Base-by-base conservation (phyloP, 2,888 invertebrate genomes). In the Anagyrus pseudococci region DNA sequence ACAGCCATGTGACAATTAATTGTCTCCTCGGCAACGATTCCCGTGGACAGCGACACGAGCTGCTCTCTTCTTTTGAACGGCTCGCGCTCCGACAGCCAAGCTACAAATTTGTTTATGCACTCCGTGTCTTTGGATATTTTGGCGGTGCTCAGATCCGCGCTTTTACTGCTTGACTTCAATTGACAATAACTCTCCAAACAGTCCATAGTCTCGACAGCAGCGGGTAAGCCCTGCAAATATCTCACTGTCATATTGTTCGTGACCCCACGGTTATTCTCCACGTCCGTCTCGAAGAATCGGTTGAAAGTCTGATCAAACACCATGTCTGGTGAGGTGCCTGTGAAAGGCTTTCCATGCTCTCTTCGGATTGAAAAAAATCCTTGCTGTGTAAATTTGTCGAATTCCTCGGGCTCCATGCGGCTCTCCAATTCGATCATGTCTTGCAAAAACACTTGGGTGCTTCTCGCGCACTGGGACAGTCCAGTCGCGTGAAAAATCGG, bases 401-500 rank as follows among this genome's bases (percentile, higher is more conserved):
- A 58, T 41, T 66, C 62, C 7, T 50, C 20, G 15, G n/a, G 8
- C 7, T 44, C 23, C 59, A 66, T 56, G 3, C 19, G n/a, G 13
- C 13, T 6, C 13, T 50, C 4, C 22, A 69, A 47, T 7, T 64
- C 40, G 0, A 29, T 22, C 72, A 73, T 73, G 40, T 75, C 72
- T 66, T 76, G 75, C 3, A 75, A 33, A 57, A 74, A 74, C 7
- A 75, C n/a, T 26, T 74, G 72, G 2, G 68, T 67, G 49, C 66
- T 69, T 67, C 71, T 73, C 6, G 73, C 71, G 60, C 75, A 73
- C 2, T 58, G n/a, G 23, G 71, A 70, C 60, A 78, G 75, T 1
- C 76, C 77, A 50, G 64, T 57, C 7, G 72, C 70, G 61, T 73
- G 73, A 54, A 73, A 74, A 33, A 63, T 66, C 13, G 73, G 71